Evolutionary conservation across 2,797 vertebrate genomes (phyloP).

Genomic region (Alauda arvensis): DNA sequence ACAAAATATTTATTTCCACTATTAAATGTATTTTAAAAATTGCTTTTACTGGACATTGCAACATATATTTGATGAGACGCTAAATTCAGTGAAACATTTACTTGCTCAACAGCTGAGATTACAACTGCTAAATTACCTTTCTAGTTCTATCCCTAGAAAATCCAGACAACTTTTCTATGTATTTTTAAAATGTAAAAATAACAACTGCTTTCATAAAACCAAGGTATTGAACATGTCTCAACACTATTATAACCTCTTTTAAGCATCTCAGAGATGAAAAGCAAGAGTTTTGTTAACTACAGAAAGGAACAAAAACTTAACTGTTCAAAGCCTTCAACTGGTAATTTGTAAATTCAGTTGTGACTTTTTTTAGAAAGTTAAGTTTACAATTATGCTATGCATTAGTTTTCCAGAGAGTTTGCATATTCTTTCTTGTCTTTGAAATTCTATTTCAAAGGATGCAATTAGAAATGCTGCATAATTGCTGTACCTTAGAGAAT

Average conservation of each 20-base stretch:
- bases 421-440: not conserved
- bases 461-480: not conserved
- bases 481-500: not conserved
- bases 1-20: not conserved
- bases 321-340: not conserved
- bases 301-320: not conserved
- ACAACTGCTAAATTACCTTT: not conserved
- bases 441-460: not conserved
- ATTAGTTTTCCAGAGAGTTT: not conserved
- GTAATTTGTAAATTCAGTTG: not conserved
- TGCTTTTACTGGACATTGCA: not conserved
- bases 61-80: not conserved
- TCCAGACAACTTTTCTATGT: not conserved
- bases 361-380: accelerated
- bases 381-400: not conserved
- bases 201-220: not conserved
- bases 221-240: not conserved
- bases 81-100: not conserved
- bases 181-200: not conserved
- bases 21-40: not conserved
- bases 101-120: not conserved
- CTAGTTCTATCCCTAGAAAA: not conserved
- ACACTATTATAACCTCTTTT: not conserved
- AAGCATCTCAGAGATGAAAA: not conserved
- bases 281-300: not conserved